These are phyloP conservation scores for Dufourea novaeangliae DNA, from an alignment of 1,140 invertebrate species.

Conservation along the genomic window DNA sequence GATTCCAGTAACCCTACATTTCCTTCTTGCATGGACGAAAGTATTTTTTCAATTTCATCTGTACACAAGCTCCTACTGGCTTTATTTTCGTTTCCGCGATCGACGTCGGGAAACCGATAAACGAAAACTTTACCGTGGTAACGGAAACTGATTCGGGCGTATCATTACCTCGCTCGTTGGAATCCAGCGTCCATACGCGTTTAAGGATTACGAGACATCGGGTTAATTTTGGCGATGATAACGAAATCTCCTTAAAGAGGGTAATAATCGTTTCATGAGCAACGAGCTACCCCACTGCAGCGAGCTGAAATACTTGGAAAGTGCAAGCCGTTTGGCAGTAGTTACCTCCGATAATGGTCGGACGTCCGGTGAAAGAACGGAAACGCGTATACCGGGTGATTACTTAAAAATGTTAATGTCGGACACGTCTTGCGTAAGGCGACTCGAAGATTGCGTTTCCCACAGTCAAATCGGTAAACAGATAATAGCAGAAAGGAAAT, in stretches of 20 bases:
- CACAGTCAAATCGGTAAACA: no score
- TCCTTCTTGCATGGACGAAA: no score
- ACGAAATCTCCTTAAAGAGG: constrained; percentile 44
- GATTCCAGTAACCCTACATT: constrained; percentile 62
- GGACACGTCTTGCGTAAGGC: no score
- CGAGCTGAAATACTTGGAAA: constrained; percentile 6
- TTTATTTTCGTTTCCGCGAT: no score
- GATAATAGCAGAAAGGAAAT: no score
- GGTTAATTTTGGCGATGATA: constrained; percentile 54
- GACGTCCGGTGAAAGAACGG: not conserved
- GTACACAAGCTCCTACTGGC: no score
- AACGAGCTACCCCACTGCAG: constrained; percentile 31
- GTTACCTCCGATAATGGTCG: constrained; percentile 30
- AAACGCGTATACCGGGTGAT: not conserved
- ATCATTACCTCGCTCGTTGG: not conserved
- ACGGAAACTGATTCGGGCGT: not conserved
- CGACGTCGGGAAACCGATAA: no score
- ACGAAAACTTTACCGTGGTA: not conserved
- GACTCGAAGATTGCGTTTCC: no score
- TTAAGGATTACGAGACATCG: constrained; percentile 39
- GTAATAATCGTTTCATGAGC: constrained; percentile 48
- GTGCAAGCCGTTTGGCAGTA: constrained; percentile 14
- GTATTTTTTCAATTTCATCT: no score
- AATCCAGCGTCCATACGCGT: constrained; percentile 23
- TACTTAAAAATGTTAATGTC: not conserved